Conservation (phyloP, 2,888 invertebrate species). For the Orchestes rusci region DNA sequence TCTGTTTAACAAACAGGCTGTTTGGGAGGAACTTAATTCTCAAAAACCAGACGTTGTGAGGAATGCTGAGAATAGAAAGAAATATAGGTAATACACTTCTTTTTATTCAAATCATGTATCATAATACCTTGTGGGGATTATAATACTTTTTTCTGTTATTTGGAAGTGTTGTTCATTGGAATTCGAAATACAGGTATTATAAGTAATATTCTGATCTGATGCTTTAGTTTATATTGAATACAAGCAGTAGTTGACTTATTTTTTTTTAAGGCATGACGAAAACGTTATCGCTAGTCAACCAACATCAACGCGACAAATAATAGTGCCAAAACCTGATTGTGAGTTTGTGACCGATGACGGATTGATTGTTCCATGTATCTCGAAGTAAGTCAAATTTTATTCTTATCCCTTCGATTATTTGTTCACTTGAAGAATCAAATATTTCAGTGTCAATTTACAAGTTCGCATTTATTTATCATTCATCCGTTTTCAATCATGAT, state of each 20-base stretch:
- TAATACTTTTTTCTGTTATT: too few species aligned
- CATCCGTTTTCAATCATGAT: too few species aligned
- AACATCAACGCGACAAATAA: conserved; percentile 60
- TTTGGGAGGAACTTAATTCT: conserved; percentile 63
- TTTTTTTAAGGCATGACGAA: conserved; percentile 86
- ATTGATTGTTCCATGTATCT: conserved; percentile 69
- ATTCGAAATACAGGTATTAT: conserved; percentile 7
- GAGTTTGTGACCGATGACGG: conserved; percentile 79
- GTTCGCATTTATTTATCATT: too few species aligned
- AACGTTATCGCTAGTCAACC: conserved; percentile 66
- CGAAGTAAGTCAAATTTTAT: conserved; percentile 41
- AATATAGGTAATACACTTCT: conserved; percentile 41
- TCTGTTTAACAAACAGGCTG: conserved; percentile 78
- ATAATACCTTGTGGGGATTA: too few species aligned
- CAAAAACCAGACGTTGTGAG: conserved; percentile 56
- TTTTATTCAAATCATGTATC: too few species aligned
- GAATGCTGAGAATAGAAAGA: conserved; percentile 44
- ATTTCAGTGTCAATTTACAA: too few species aligned
- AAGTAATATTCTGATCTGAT: neutral
- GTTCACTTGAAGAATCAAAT: too few species aligned
- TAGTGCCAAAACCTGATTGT: conserved; percentile 57
- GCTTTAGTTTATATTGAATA: too few species aligned
- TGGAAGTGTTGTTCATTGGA: conserved; percentile 3
- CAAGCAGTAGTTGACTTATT: neutral
- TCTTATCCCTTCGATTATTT: too few species aligned